A percentile compares a stretch with the other conserved stretches of the same genome.
Evolutionary conservation across 2,113 vertebrate genomes (phyloP).

Genomic region (Phylloscopus trochilus): DNA sequence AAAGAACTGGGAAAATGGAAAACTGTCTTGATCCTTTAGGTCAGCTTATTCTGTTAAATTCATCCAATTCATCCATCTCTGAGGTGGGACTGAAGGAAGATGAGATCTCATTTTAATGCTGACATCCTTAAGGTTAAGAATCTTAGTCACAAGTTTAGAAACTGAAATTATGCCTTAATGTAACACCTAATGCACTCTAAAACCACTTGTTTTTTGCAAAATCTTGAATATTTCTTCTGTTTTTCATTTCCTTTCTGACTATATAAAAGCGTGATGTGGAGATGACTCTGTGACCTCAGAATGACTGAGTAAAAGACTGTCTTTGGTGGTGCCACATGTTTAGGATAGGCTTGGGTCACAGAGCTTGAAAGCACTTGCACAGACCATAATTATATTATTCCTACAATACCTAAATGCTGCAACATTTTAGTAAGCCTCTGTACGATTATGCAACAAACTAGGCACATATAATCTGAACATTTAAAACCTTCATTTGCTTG

Average conservation of each 20-base stretch:
- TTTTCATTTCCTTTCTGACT: neutral
- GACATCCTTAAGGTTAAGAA: too few relatives aligned
- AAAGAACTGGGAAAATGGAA: neutral
- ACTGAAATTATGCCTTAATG: neutral
- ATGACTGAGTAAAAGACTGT: neutral
- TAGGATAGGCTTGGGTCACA: neutral
- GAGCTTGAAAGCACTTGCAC: neutral
- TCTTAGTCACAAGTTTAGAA: neutral
- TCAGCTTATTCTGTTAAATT: neutral
- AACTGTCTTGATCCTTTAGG: neutral
- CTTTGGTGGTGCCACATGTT: neutral
- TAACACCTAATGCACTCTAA: neutral
- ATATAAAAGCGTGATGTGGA: neutral
- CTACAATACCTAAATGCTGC: neutral
- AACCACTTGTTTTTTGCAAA: accelerated
- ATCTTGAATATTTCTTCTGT: neutral
- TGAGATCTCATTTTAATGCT: neutral
- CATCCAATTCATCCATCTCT: neutral
- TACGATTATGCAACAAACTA: neutral
- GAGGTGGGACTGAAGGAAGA: neutral
- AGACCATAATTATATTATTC: neutral
- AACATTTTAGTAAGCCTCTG: neutral
- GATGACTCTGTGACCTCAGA: neutral
- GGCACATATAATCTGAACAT: neutral
- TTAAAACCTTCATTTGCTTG: neutral